phyloP scores from a whole-genome alignment of 2,888 invertebrate species.

The Adelphocoris suturalis region DNA sequence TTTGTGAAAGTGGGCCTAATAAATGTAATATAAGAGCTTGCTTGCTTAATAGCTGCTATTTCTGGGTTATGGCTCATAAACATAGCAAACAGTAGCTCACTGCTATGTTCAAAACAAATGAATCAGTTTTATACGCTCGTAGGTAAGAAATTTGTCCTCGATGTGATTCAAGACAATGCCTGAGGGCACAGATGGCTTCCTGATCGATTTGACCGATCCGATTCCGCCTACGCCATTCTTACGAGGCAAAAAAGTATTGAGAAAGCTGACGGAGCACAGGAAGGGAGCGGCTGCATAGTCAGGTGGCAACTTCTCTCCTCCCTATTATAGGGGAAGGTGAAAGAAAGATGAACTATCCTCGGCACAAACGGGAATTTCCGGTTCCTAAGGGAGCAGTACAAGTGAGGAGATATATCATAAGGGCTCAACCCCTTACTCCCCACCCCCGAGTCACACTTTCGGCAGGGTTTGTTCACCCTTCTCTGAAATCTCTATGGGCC shows the following conservation, averaged over 20 bases:
- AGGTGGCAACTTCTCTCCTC: not conserved
- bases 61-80: too few relatives aligned
- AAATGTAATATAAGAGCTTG: too few relatives aligned
- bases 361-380: slow-evolving; percentile 44
- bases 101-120: too few relatives aligned
- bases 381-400: slow-evolving; percentile 41
- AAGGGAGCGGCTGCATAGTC: slow-evolving; percentile 21
- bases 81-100: too few relatives aligned
- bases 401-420: slow-evolving; percentile 28
- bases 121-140: too few relatives aligned
- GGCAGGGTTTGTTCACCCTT: not conserved
- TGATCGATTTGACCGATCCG: slow-evolving; percentile 23
- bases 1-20: too few relatives aligned
- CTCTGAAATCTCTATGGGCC: not conserved
- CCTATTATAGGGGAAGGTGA: slow-evolving; percentile 3
- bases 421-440: not conserved
- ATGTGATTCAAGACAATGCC: not conserved
- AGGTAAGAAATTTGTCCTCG: too few relatives aligned
- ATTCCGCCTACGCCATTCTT: not conserved
- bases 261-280: not conserved
- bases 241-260: slow-evolving; percentile 11
- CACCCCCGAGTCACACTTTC: not conserved
- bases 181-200: slow-evolving; percentile 17
- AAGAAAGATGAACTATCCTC: slow-evolving; percentile 36
- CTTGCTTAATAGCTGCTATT: too few relatives aligned